Conservation (phyloP, 2,113 vertebrate species). For the pig (Sus scrofa) region T2T-Sscrofa CM000812.6:33042001-33042500, state of each 20-base stretch:
- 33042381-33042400: not conserved
- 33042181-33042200: not conserved
- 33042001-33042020: slow-evolving; percentile 44
- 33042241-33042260: not conserved
- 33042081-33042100: not conserved
- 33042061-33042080: not conserved
- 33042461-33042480: not conserved
- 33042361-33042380: slow-evolving; percentile 4
- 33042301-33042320: not conserved
- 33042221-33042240: not conserved
- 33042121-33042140: not conserved
- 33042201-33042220: not conserved
- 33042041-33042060: not conserved
- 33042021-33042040: not conserved
- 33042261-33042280: not conserved
- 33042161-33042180: not conserved
- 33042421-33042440: slow-evolving; percentile 17
- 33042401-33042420: not conserved
- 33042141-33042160: not conserved
- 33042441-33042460: not conserved
- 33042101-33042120: not conserved
- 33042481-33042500: not conserved
- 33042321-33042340: not conserved
- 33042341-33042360: not conserved
- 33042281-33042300: not conserved